A percentile compares a stretch with the other conserved stretches of the same genome.
These are phyloP conservation scores for Tenebrio molitor DNA, from an alignment of 1,140 invertebrate species.

Conservation along the genomic window DNA sequence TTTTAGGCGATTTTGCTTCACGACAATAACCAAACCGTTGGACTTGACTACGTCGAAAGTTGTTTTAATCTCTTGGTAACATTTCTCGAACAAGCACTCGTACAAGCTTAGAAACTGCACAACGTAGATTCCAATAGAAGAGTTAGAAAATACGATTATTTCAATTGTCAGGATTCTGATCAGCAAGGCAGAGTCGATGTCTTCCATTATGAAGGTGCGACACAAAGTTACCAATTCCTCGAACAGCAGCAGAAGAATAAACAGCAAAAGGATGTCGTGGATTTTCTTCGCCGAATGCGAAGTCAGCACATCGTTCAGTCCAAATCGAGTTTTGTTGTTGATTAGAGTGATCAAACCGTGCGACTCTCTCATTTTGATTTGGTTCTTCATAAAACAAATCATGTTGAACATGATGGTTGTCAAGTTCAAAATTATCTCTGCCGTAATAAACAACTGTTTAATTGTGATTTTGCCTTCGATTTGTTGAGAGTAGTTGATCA, in stretches of 20 bases:
- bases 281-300: not conserved
- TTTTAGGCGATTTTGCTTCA: not conserved
- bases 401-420: not conserved
- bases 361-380: not conserved
- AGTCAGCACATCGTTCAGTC: not conserved
- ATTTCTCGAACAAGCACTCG: not conserved
- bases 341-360: constrained; percentile 1
- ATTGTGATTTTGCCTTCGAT: not conserved
- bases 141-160: not conserved
- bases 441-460: not conserved
- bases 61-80: not conserved
- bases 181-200: not conserved
- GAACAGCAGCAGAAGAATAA: not conserved
- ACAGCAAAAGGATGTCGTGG: not conserved
- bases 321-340: not conserved
- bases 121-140: not conserved
- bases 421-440: not conserved
- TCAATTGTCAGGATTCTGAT: not conserved
- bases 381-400: not conserved
- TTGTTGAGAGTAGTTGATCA: not conserved
- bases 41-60: too few species aligned
- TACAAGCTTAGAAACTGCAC: not conserved
- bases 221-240: not conserved
- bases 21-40: not conserved
- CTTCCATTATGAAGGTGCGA: not conserved